Conservation (phyloP, 2,888 invertebrate species). For the Dolichopus griseipennis region DNA sequence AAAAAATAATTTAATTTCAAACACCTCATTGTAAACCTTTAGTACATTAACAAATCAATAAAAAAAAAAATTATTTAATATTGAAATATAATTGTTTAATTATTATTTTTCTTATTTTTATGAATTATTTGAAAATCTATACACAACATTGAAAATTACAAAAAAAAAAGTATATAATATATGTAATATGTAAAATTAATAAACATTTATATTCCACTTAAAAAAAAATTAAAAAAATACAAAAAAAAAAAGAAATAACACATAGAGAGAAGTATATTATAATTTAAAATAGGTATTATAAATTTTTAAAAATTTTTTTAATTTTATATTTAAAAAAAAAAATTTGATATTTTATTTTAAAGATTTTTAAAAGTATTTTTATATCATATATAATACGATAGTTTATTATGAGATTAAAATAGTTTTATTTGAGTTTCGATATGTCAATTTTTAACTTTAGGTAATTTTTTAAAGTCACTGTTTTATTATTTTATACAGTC, state of each 20-base stretch:
- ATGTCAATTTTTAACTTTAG: too few species aligned
- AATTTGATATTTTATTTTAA: too few species aligned
- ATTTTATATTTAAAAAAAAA: neutral
- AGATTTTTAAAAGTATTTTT: too few species aligned
- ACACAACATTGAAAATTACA: constrained; percentile 4
- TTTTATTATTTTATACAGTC: too few species aligned
- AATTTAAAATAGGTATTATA: neutral
- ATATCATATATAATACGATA: too few species aligned
- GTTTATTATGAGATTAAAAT: too few species aligned
- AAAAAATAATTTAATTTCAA: too few species aligned
- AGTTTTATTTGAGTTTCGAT: too few species aligned
- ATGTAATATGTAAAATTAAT: neutral
- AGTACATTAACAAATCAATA: too few species aligned
- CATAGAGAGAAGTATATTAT: neutral
- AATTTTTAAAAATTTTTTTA: neutral
- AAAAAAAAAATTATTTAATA: too few species aligned
- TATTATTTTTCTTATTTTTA: neutral
- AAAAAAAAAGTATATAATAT: neutral
- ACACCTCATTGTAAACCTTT: too few species aligned
- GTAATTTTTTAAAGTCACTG: too few species aligned
- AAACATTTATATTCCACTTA: neutral
- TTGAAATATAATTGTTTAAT: neutral
- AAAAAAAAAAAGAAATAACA: neutral
- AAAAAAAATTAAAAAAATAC: neutral
- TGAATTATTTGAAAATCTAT: neutral